Conservation (phyloP, 2,797 vertebrate genomes). For the Pogonophryne albipinna region DNA sequence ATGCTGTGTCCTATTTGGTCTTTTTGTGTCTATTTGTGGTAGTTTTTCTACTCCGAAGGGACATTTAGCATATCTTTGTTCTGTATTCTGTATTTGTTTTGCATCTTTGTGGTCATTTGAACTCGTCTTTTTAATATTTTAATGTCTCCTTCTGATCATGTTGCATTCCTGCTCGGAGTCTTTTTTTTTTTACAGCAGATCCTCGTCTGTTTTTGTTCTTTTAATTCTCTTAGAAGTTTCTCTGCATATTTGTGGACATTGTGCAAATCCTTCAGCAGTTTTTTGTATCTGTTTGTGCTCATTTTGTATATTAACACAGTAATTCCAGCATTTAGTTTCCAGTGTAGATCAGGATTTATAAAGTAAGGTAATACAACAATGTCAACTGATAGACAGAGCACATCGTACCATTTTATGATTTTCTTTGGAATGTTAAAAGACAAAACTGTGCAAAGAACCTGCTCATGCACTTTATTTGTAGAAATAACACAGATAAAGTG, state of each 20-base stretch:
- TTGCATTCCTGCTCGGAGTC: no score
- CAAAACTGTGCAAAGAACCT: not conserved
- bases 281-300: not conserved
- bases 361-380: not conserved
- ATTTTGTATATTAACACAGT: not conserved
- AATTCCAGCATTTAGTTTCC: not conserved
- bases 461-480: not conserved
- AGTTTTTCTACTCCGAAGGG: no score
- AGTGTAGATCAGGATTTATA: not conserved
- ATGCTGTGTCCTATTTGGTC: no score
- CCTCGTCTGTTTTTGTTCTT: not conserved
- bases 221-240: not conserved
- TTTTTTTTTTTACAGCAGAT: no score
- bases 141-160: no score
- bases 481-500: not conserved
- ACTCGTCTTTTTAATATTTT: no score
- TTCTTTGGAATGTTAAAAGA: not conserved
- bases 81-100: no score
- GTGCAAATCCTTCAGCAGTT: not conserved
- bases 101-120: no score
- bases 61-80: no score
- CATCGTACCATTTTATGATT: not conserved
- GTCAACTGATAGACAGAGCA: not conserved
- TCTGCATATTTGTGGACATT: not conserved
- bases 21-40: no score